phyloP scores from a whole-genome alignment of 2,113 vertebrate species.

The Epinephelus fuscoguttatus region DNA sequence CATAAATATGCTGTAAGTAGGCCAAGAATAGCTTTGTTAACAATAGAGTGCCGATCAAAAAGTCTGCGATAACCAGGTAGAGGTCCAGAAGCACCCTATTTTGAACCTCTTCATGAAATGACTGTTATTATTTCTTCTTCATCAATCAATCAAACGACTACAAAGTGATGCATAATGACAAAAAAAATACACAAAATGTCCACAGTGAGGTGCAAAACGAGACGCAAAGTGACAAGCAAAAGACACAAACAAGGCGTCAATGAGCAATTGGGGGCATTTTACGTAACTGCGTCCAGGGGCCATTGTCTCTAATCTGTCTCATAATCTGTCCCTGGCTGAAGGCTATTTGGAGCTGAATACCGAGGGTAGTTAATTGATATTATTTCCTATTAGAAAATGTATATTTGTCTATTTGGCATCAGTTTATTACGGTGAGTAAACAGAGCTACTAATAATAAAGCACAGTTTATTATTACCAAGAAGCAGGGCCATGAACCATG shows the following conservation, averaged over 20 bases:
- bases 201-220: background rate
- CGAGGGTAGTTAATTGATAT: background rate
- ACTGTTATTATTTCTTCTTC: background rate
- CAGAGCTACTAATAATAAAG: background rate
- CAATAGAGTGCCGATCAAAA: too few species aligned
- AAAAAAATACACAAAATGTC: background rate
- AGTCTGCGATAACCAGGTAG: background rate
- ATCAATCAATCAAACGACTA: background rate
- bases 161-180: background rate
- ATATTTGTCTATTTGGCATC: background rate
- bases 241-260: background rate
- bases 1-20: too few species aligned
- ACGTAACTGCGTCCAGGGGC: background rate
- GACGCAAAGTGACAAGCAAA: background rate
- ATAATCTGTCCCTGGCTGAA: background rate
- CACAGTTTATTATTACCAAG: background rate
- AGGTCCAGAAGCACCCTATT: background rate
- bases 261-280: background rate
- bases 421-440: background rate
- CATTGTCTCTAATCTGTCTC: background rate
- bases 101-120: background rate
- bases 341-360: background rate
- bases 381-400: background rate
- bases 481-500: too few species aligned
- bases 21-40: too few species aligned